phyloP scores from a whole-genome alignment of 2,113 vertebrate species.

The Chrysochloris asiatica region DNA sequence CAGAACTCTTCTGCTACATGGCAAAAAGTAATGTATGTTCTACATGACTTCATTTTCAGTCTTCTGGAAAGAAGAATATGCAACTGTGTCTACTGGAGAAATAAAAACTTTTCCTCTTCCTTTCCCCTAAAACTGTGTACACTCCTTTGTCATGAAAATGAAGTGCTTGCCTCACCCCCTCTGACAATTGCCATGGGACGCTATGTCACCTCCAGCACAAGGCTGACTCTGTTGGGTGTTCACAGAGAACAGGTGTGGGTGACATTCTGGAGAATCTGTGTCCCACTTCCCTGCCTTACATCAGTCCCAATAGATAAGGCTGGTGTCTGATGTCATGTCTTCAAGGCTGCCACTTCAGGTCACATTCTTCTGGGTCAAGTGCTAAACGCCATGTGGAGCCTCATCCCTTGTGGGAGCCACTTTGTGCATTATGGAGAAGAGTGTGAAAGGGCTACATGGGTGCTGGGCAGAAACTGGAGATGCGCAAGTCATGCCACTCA shows the following conservation, averaged over 20 bases:
- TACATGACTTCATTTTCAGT: fast-evolving
- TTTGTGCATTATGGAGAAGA: constrained; percentile 36
- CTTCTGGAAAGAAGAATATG: fast-evolving
- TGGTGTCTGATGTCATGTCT: constrained; percentile 38
- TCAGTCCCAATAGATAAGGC: constrained; percentile 50
- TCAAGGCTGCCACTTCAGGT: constrained; percentile 64
- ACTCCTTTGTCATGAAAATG: background rate
- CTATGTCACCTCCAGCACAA: background rate
- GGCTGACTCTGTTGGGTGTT: background rate
- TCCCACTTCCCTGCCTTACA: background rate
- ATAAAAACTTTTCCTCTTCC: background rate
- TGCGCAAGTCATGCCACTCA: background rate
- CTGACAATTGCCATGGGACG: background rate
- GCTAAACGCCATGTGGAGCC: constrained; percentile 66
- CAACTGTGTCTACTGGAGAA: background rate
- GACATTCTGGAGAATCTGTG: constrained; percentile 16
- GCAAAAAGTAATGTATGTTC: no score
- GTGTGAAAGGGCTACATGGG: constrained; percentile 17
- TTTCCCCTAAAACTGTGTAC: fast-evolving
- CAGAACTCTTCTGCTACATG: background rate
- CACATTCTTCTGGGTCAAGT: constrained; percentile 56
- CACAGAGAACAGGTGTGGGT: background rate
- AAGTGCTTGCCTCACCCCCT: background rate
- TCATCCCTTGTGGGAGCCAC: constrained; percentile 41
- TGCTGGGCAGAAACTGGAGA: constrained; percentile 39